Evolutionary conservation across 2,113 vertebrate genomes (phyloP).

Genomic region (Petrocephalus zakoni): DNA sequence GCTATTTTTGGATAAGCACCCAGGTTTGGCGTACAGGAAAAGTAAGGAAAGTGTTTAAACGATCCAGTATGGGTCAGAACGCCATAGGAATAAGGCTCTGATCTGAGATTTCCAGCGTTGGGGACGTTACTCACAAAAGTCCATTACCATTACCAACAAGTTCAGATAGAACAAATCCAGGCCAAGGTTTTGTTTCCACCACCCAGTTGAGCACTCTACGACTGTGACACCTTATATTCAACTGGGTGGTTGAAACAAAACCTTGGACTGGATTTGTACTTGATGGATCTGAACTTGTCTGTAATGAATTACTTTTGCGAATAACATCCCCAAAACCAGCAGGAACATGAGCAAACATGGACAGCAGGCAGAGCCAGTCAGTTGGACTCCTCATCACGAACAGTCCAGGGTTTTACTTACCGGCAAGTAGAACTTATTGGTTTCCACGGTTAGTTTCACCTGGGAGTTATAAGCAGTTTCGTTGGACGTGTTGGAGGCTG

Average conservation of each 20-base stretch:
- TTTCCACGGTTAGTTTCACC: slow-evolving; percentile 54
- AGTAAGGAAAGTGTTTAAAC: neutral
- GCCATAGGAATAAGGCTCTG: neutral
- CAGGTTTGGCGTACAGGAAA: neutral
- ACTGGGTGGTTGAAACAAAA: too few relatives aligned
- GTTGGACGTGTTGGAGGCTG: slow-evolving; percentile 69
- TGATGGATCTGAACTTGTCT: too few relatives aligned
- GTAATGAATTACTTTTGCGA: too few relatives aligned
- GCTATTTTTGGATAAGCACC: neutral
- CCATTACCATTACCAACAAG: too few relatives aligned
- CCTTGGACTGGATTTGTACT: too few relatives aligned
- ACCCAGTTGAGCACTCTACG: too few relatives aligned
- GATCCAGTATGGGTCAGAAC: neutral
- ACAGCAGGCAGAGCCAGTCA: neutral
- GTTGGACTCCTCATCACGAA: neutral
- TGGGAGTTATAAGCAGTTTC: slow-evolving; percentile 51
- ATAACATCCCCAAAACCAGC: too few relatives aligned
- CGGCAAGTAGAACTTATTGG: slow-evolving; percentile 83
- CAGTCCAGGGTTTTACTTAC: slow-evolving; percentile 62
- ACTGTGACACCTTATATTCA: too few relatives aligned
- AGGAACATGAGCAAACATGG: neutral
- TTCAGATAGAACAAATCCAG: too few relatives aligned
- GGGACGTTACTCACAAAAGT: too few relatives aligned
- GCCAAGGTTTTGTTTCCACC: too few relatives aligned
- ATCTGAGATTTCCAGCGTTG: neutral